Conservation (phyloP, 2,888 invertebrate species). For the Sylvicola cinctus region DNA sequence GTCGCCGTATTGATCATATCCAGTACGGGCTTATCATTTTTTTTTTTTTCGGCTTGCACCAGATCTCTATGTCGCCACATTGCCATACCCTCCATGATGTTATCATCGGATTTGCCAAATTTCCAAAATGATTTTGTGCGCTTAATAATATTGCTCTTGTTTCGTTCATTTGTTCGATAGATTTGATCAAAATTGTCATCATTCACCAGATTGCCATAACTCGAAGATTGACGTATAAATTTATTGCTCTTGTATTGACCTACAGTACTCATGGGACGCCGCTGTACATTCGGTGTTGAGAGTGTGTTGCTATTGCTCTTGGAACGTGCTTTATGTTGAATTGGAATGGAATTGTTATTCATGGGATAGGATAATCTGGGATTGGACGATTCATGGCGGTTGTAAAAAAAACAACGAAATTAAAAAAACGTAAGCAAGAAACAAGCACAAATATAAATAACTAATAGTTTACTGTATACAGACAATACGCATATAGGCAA, state of each 20-base stretch:
- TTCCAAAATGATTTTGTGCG: slow-evolving; percentile 74
- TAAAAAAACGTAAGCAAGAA: no score
- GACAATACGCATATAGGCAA: no score
- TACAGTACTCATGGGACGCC: no score
- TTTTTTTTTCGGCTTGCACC: slow-evolving; percentile 42
- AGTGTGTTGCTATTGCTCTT: slow-evolving; percentile 10
- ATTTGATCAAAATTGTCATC: slow-evolving; percentile 20
- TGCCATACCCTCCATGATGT: slow-evolving; percentile 70
- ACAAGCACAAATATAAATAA: no score
- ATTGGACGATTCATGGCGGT: no score
- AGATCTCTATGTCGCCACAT: slow-evolving; percentile 71
- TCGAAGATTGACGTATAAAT: slow-evolving; percentile 13
- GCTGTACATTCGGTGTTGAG: no score
- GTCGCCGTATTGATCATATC: slow-evolving; percentile 1
- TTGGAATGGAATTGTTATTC: no score
- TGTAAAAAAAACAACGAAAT: no score
- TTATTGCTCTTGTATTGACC: slow-evolving; percentile 20
- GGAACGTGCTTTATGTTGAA: slow-evolving; percentile 2
- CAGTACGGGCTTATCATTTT: slow-evolving; percentile 12
- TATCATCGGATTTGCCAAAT: slow-evolving; percentile 51
- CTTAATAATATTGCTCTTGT: slow-evolving; percentile 44
- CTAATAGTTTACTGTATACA: no score
- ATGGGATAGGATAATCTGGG: no score
- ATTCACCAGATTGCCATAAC: slow-evolving; percentile 13
- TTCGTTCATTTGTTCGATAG: slow-evolving; percentile 11